These are phyloP conservation scores for Acrobasis suavella DNA, from an alignment of 2,888 invertebrate species.

Conservation along the genomic window DNA sequence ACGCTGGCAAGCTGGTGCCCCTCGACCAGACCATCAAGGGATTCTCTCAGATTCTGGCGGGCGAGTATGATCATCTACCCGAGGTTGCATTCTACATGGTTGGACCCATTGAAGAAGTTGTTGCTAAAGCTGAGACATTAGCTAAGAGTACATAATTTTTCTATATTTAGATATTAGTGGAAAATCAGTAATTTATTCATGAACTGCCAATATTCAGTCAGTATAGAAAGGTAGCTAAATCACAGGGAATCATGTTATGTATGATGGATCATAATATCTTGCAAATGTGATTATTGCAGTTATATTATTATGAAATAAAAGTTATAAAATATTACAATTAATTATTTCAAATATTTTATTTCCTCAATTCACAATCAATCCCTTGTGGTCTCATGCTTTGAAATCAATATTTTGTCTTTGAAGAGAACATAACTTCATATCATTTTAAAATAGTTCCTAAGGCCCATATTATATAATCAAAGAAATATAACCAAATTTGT, in stretches of 20 bases:
- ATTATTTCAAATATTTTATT: not conserved
- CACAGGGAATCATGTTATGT: conserved; percentile 11
- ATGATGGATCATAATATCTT: not conserved
- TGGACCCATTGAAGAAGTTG: conserved; percentile 92
- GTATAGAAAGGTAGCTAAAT: not conserved
- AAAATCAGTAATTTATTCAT: conserved; percentile 12
- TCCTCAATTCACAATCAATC: conserved; percentile 26
- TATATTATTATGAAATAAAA: conserved; percentile 12
- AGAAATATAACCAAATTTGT: no score
- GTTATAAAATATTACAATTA: not conserved
- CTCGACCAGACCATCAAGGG: conserved; percentile 92
- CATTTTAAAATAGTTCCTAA: no score
- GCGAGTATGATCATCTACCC: conserved; percentile 93
- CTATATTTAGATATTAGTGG: conserved; percentile 6
- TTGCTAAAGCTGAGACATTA: conserved; percentile 89
- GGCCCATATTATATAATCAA: no score
- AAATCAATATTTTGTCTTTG: no score
- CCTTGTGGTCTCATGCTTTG: conserved; percentile 22
- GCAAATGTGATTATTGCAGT: conserved; percentile 5
- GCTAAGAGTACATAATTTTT: conserved; percentile 58
- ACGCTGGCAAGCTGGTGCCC: conserved; percentile 93
- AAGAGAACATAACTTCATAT: no score
- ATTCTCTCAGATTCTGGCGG: conserved; percentile 89
- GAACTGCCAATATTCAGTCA: conserved; percentile 7
- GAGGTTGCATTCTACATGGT: conserved; percentile 97